Conservation (phyloP, 1,140 invertebrate species). For the Neodiprion pinetum region DNA sequence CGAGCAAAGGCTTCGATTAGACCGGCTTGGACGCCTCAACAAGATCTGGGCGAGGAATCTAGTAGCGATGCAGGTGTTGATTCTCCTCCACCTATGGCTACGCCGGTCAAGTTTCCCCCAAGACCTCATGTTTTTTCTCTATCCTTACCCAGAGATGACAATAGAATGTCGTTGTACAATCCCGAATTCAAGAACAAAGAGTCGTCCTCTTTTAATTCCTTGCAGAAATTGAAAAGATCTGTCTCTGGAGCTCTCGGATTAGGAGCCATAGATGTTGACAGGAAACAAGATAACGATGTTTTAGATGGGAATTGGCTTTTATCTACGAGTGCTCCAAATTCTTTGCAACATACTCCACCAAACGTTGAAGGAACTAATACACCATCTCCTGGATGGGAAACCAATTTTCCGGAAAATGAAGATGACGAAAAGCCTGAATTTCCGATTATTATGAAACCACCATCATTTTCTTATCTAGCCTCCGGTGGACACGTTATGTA, state of each 20-base stretch:
- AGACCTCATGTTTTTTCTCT: constrained; percentile 75
- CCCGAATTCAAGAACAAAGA: constrained; percentile 62
- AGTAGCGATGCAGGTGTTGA: constrained; percentile 72
- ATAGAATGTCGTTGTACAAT: constrained; percentile 62
- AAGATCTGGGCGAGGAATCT: constrained; percentile 73
- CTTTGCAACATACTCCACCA: constrained; percentile 68
- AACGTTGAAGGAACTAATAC: constrained; percentile 33
- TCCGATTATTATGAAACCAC: constrained; percentile 55
- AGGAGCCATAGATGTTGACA: constrained; percentile 35
- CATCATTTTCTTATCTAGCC: constrained; percentile 59
- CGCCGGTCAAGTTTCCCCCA: constrained; percentile 68
- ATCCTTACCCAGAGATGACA: constrained; percentile 72
- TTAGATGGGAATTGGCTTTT: constrained; percentile 77
- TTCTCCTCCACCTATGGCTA: constrained; percentile 41
- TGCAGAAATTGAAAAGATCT: constrained; percentile 73
- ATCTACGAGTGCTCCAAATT: constrained; percentile 80
- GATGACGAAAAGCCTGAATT: constrained; percentile 46
- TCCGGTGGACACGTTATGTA: constrained; percentile 79
- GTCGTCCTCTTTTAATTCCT: constrained; percentile 67
- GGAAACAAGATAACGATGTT: constrained; percentile 33
- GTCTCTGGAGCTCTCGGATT: constrained; percentile 71
- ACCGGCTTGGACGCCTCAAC: constrained; percentile 79
- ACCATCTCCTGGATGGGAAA: constrained; percentile 37
- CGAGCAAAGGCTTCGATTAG: constrained; percentile 39
- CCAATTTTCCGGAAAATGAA: constrained; percentile 48